A percentile compares a stretch with the other conserved stretches of the same genome.
These are phyloP conservation scores for Menidia beryllina DNA, from an alignment of 2,113 vertebrate species.

Conservation along the genomic window DNA sequence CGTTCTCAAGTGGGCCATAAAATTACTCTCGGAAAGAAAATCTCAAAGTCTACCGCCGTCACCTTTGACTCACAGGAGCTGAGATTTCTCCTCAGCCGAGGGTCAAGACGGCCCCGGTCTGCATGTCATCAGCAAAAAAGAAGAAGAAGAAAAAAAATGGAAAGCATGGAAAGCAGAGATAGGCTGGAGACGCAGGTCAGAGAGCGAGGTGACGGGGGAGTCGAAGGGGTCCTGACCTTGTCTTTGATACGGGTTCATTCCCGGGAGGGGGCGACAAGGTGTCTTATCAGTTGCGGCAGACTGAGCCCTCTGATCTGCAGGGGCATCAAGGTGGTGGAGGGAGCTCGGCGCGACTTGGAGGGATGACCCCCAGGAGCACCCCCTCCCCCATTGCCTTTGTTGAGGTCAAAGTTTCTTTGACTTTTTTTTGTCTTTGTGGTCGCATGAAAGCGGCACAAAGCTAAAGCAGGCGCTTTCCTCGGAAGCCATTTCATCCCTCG, in stretches of 20 bases:
- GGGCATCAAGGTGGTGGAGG: constrained; percentile 44
- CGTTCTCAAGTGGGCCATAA: constrained; percentile 34
- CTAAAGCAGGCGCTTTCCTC: constrained; percentile 41
- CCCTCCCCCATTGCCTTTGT: constrained; percentile 52
- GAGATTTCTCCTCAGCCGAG: constrained; percentile 29
- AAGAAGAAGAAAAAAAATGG: no score
- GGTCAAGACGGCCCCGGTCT: constrained; percentile 6
- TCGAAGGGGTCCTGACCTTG: constrained; percentile 69
- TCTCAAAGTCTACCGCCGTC: constrained; percentile 45
- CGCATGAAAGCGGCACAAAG: constrained; percentile 28
- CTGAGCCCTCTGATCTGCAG: constrained; percentile 45
- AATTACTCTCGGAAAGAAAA: constrained; percentile 31
- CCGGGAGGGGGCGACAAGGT: constrained; percentile 29
- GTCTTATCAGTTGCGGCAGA: constrained; percentile 55
- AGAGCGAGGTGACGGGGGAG: constrained; percentile 4
- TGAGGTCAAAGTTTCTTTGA: constrained; percentile 43
- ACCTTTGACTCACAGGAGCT: constrained; percentile 51
- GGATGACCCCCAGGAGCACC: constrained; percentile 2
- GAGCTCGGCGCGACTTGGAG: constrained; percentile 31
- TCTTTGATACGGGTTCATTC: constrained; percentile 49
- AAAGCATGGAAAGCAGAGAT: constrained; percentile 23
- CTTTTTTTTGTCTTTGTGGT: constrained; percentile 38
- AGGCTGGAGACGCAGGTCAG: not conserved
- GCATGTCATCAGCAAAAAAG: constrained; percentile 46
- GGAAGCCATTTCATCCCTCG: constrained; percentile 38